These are phyloP conservation scores for Oscheius sp. DNA, from an alignment of 2,888 invertebrate species.

Conservation along the genomic window DNA sequence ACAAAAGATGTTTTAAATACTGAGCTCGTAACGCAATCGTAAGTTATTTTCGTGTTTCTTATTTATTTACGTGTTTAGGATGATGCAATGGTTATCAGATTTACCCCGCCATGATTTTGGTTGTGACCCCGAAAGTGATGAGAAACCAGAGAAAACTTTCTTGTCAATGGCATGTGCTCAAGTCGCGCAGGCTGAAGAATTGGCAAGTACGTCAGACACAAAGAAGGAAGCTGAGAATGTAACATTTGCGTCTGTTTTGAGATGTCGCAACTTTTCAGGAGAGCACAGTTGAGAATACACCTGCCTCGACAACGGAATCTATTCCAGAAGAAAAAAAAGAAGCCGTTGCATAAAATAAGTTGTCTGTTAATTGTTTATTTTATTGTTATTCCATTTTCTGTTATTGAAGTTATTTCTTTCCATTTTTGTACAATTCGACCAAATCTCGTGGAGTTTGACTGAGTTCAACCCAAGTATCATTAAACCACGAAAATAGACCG, in stretches of 20 bases:
- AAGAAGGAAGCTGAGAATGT: too few relatives aligned
- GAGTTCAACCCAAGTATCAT: conserved; percentile 21
- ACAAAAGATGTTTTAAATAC: conserved; percentile 67
- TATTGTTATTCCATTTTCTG: conserved; percentile 9
- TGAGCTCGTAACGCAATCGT: conserved; percentile 63
- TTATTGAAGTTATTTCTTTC: conserved; percentile 1
- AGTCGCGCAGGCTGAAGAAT: conserved; percentile 19
- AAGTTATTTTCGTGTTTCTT: conserved; percentile 25
- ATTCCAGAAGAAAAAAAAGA: conserved; percentile 35
- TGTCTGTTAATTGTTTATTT: conserved; percentile 27
- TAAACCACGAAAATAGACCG: conserved; percentile 11
- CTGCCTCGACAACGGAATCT: background rate
- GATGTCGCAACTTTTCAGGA: background rate
- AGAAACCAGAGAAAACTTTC: conserved; percentile 46
- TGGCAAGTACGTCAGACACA: background rate
- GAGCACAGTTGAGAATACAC: background rate
- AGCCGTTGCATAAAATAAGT: conserved; percentile 8
- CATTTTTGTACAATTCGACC: conserved; percentile 16
- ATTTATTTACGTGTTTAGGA: conserved; percentile 46
- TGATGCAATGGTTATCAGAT: conserved; percentile 69
- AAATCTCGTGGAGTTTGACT: conserved; percentile 23
- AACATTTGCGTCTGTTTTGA: background rate
- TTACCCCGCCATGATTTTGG: conserved; percentile 64
- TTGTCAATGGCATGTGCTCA: conserved; percentile 52
- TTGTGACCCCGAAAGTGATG: conserved; percentile 51